Evolutionary conservation across 2,888 invertebrate species (phyloP), one percentile per base, ranked within the genome.

Genomic region (Dasypolia templi): DNA sequence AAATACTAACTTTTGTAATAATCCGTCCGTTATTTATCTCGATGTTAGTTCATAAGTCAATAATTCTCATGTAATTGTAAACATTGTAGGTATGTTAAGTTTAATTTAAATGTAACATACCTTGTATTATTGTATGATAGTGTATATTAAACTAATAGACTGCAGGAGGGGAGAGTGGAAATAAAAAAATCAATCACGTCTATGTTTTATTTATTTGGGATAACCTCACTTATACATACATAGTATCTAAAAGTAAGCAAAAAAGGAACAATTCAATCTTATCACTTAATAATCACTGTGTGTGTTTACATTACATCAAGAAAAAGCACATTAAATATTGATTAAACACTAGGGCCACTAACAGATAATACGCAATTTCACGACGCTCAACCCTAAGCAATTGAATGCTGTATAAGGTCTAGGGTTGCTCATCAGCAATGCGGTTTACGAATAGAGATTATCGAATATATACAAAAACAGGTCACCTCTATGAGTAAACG

Each of bases 171-270:
- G 72, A 83, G 79, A 59, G 86, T 82, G 74, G 59, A 92, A 92
- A 92, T 92, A 93, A 77, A 76, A 62, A 26, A 56, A 56, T 62
- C 92, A 93, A 95, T 93, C 91, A 93, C 94, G 93, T 93, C 91
- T 94, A 94, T 92, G 92, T 88, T 95, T 88, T 94, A 94, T 94
- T 95, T 26, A 39, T 49, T 53, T 12, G 32, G n/a, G n/a, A 32
- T 58, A 19, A 19, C 32, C 11, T n/a, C n/a, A n/a, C n/a, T n/a
- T n/a, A n/a, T n/a, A n/a, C n/a, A n/a, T n/a, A n/a, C 11, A 42
- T 3, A 39, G 7, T 39, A 39, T 39, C 39, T 9, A 9, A 9
- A 39, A 39, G 39, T 39, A 7, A 7, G n/a, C n/a, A n/a, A n/a
- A n/a, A n/a, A 7, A 6, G 35, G 35, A 39, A 39, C 39, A 7